Evolutionary conservation across 1,140 invertebrate species (phyloP), one percentile per base, ranked within the genome.

Genomic region (Pachypeltis micranthus): DNA sequence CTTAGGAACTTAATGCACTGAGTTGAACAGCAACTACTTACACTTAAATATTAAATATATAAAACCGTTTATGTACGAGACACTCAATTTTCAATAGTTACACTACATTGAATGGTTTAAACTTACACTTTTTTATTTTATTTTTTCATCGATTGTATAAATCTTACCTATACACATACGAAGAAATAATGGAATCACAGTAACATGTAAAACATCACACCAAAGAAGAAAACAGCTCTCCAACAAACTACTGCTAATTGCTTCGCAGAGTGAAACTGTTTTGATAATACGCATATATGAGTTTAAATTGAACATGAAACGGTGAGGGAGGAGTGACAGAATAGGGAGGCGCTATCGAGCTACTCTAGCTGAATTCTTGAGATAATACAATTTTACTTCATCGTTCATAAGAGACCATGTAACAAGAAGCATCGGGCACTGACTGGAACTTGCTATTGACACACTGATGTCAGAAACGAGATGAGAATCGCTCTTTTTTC

Each of bases 121-220:
- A 51, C 23, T 4, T 51, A n/a, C 23, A 21, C 16, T 39, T 39
- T 14, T 51, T 16, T 51, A 51, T 51, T 51, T 51, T 51, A 16
- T 51, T 51, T 51, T 51, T 51, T 16, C 47, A 10, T 51, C 12
- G 19, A 10, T 10, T 21, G 47, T n/a, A n/a, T n/a, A n/a, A n/a
- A n/a, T n/a, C n/a, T n/a, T n/a, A 51, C 23, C 3, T 51, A 16
- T 51, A 14, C 23, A 51, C 12, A 4, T 21, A 51, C 10, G 12
- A 51, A 4, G 23, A 51, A 51, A 39, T 39, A 51, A 51, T 51
- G 10, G 47, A 21, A 51, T 51, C 47, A 51, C 47, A 51, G 47
- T 51, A 51, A 51, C 23, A 51, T 51, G 47, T 21, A 51, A 21
- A 51, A 51, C 47, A 51, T 51, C 47, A 51, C 47, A 51, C 47